Conservation (phyloP, 2,797 vertebrate species). For the Pseudocheirus occidentalis region DNA sequence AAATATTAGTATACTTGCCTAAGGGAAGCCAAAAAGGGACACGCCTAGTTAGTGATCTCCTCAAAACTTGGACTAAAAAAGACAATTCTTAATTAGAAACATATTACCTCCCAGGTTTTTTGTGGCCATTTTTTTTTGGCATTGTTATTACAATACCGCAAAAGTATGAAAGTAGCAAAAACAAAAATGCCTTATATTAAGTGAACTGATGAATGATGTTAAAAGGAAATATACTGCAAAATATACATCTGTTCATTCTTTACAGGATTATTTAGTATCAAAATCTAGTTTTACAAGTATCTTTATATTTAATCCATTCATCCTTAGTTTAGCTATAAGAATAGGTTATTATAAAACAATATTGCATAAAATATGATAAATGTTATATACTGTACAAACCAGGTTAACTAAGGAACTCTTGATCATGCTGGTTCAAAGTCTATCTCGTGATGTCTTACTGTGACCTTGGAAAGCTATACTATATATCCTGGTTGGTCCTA, state of each 20-base stretch:
- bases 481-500: background rate
- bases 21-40: constrained; percentile 66
- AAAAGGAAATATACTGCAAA: constrained; percentile 59
- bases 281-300: background rate
- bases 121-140: constrained; percentile 50
- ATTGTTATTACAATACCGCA: constrained; percentile 56
- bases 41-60: constrained; percentile 67
- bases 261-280: constrained; percentile 26
- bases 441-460: background rate
- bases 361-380: background rate
- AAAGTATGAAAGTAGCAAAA: constrained; percentile 65
- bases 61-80: constrained; percentile 57
- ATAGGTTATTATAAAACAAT: background rate
- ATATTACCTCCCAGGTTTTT: constrained; percentile 56
- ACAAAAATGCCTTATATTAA: constrained; percentile 57
- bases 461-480: background rate
- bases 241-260: constrained; percentile 39
- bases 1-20: constrained; percentile 37
- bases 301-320: background rate
- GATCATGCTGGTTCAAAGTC: background rate
- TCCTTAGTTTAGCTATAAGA: background rate
- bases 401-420: background rate
- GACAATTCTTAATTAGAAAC: constrained; percentile 81
- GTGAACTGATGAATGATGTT: constrained; percentile 38
- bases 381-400: background rate